Evolutionary conservation across 2,113 vertebrate species (phyloP).

Genomic region (Brachirus orientalis): DNA sequence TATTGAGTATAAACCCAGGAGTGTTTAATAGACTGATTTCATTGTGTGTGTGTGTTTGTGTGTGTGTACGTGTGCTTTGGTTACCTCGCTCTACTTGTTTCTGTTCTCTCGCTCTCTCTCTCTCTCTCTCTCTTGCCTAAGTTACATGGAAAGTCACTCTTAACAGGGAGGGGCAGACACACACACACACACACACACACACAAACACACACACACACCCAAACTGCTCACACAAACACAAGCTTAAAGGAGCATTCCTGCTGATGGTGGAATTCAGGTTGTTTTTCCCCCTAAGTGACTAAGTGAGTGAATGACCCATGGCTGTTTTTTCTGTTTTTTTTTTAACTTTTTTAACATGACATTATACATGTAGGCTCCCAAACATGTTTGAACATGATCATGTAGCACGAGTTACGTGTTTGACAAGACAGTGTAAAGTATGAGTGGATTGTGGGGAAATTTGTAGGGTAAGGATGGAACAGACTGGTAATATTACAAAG

Average conservation of each 20-base stretch:
- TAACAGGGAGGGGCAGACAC: constrained; percentile 52
- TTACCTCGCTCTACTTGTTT: constrained; percentile 36
- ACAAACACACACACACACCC: too few species aligned
- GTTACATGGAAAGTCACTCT: constrained; percentile 53
- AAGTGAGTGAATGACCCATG: constrained; percentile 27
- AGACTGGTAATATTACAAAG: neutral
- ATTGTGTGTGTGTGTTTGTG: too few species aligned
- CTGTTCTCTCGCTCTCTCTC: constrained; percentile 38
- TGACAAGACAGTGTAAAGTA: neutral
- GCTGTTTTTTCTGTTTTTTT: constrained; percentile 50
- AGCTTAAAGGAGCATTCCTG: constrained; percentile 27
- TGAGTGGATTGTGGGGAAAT: constrained; percentile 32
- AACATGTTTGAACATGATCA: constrained; percentile 36
- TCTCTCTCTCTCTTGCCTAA: constrained; percentile 21
- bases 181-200: constrained; percentile 11
- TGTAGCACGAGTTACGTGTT: neutral
- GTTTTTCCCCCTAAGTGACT: constrained; percentile 42
- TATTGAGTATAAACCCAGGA: constrained; percentile 11
- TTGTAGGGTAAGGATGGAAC: constrained; percentile 13
- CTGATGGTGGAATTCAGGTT: constrained; percentile 19
- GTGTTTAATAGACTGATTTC: too few species aligned
- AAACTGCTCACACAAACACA: constrained; percentile 24
- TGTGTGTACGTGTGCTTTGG: constrained; percentile 31
- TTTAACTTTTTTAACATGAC: constrained; percentile 26
- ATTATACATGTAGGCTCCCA: neutral